Evolutionary conservation across 2,797 vertebrate genomes (phyloP).

Genomic region (Trematomus bernacchii): DNA sequence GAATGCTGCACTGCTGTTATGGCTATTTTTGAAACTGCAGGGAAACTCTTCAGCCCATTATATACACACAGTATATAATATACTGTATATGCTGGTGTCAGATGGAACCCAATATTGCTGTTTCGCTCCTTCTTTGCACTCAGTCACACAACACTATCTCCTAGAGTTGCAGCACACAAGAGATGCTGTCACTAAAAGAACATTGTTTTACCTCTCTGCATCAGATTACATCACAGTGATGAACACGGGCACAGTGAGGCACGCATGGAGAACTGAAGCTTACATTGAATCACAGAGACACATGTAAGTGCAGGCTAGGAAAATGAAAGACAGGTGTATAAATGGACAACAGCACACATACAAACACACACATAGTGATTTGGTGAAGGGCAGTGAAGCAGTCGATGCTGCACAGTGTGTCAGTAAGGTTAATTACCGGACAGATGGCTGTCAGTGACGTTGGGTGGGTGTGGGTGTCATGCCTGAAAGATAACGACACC

Average conservation of each 20-base stretch:
- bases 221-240: constrained; percentile 42
- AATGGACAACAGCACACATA: background rate
- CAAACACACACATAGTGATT: constrained; percentile 5
- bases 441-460: constrained; percentile 80
- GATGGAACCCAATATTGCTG: constrained; percentile 14
- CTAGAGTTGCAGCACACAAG: constrained; percentile 16
- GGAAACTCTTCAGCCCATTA: constrained; percentile 35
- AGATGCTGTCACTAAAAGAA: constrained; percentile 9
- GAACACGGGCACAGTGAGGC: constrained; percentile 16
- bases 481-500: constrained; percentile 59
- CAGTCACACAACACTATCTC: constrained; percentile 3
- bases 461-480: constrained; percentile 51
- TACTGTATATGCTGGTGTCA: constrained; percentile 1
- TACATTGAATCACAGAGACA: constrained; percentile 33
- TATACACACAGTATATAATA: constrained; percentile 7
- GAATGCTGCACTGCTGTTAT: constrained; percentile 60
- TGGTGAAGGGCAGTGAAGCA: constrained; percentile 42
- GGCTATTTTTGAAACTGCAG: constrained; percentile 59
- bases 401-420: constrained; percentile 64
- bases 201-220: constrained; percentile 3
- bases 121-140: constrained; percentile 35
- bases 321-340: constrained; percentile 33
- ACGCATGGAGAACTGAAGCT: constrained; percentile 23
- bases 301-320: constrained; percentile 29
- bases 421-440: constrained; percentile 86